Evolutionary conservation across 2,888 invertebrate genomes (phyloP).

Genomic region (Drosophila neotestacea): DNA sequence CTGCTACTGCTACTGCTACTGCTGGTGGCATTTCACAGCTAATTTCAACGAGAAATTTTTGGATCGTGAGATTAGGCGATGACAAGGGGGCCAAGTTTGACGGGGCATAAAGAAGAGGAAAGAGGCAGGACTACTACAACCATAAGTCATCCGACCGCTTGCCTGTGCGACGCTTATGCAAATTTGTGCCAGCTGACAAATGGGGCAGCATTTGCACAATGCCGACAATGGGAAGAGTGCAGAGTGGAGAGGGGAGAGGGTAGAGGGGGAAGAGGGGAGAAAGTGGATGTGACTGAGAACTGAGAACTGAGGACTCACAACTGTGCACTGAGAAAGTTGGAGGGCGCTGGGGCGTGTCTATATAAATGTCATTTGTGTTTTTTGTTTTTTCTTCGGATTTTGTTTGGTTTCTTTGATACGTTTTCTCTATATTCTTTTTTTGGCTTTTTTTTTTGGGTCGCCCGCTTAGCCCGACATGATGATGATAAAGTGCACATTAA

Average conservation of each 20-base stretch:
- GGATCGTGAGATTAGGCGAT: constrained; percentile 77
- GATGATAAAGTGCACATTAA: constrained; percentile 75
- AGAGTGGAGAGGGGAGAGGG: background rate
- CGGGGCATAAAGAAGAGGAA: background rate
- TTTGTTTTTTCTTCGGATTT: constrained; percentile 25
- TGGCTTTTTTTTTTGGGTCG: constrained; percentile 40
- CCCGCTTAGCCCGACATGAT: constrained; percentile 57
- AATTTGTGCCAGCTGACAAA: constrained; percentile 85
- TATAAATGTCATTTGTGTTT: constrained; percentile 75
- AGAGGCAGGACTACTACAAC: constrained; percentile 57
- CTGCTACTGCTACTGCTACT: constrained; percentile 30
- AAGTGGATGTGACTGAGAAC: constrained; percentile 23
- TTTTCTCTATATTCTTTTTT: constrained; percentile 2
- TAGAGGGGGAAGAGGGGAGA: background rate
- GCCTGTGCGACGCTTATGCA: constrained; percentile 81
- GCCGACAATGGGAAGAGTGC: constrained; percentile 37
- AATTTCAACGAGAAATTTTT: constrained; percentile 75
- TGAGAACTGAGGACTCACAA: constrained; percentile 20
- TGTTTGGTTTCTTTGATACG: constrained; percentile 41
- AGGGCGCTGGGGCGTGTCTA: constrained; percentile 67
- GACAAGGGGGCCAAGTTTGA: constrained; percentile 58
- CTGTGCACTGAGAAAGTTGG: constrained; percentile 19
- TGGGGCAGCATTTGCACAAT: constrained; percentile 82
- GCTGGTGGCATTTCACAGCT: constrained; percentile 74
- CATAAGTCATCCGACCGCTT: constrained; percentile 79